These are phyloP conservation scores for Danaus plexippus DNA, from an alignment of 1,140 invertebrate genomes.

Conservation along the genomic window DNA sequence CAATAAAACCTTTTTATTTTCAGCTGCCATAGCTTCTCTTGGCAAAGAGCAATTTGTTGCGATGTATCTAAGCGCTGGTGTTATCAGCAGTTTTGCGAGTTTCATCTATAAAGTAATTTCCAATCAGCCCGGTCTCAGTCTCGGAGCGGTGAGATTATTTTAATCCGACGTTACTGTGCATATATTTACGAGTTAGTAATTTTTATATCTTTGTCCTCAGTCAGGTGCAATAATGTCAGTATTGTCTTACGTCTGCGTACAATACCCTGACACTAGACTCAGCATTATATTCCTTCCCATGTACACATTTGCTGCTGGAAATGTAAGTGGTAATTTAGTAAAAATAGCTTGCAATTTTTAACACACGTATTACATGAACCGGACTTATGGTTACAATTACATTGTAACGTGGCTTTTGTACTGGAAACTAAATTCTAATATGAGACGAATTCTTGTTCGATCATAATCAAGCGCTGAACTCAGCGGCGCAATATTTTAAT, in stretches of 20 bases:
- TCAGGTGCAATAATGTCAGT: constrained; percentile 95
- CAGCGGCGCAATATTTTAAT: neutral
- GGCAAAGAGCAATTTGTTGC: constrained; percentile 95
- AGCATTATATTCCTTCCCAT: constrained; percentile 92
- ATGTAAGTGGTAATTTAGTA: constrained; percentile 73
- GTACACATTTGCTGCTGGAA: constrained; percentile 87
- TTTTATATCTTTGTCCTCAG: constrained; percentile 67
- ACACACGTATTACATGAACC: too few relatives aligned
- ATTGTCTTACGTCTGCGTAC: constrained; percentile 88
- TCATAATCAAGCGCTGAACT: neutral
- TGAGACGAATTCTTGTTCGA: too few relatives aligned
- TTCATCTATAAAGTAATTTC: constrained; percentile 83
- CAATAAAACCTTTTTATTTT: constrained; percentile 13
- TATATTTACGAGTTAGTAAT: constrained; percentile 5
- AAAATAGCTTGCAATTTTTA: too few relatives aligned
- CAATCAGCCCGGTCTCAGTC: constrained; percentile 79
- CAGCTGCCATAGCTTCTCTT: constrained; percentile 80
- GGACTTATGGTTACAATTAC: too few relatives aligned
- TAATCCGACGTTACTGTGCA: constrained; percentile 4
- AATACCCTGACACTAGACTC: constrained; percentile 88
- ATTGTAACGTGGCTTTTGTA: too few relatives aligned
- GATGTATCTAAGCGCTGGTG: constrained; percentile 90
- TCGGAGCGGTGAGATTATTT: constrained; percentile 87
- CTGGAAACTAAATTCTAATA: neutral
- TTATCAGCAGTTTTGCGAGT: constrained; percentile 90